These are phyloP conservation scores for Hypocryptadius cinnamomeus DNA, from an alignment of 2,113 vertebrate genomes.

Conservation along the genomic window DNA sequence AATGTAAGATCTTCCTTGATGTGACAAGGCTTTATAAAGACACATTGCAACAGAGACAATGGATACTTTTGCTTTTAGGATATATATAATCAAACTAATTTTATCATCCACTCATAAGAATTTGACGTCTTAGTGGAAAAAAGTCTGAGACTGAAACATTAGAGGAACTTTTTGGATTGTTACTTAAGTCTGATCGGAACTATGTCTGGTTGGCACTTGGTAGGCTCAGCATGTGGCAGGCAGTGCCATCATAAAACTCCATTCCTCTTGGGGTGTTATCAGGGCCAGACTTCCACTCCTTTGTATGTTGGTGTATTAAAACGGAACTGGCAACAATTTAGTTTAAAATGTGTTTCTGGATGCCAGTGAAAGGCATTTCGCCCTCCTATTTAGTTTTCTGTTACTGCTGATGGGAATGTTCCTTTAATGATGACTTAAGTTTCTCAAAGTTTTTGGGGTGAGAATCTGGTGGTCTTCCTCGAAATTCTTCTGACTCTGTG, in stretches of 20 bases:
- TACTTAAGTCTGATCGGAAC: background rate
- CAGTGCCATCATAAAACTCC: background rate
- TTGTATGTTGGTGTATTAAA: background rate
- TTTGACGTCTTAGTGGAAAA: background rate
- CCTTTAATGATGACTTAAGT: background rate
- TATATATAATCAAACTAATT: background rate
- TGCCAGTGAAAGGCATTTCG: background rate
- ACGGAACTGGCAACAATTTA: accelerated
- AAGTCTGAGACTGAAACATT: background rate
- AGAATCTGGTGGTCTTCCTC: background rate
- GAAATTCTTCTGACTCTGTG: background rate
- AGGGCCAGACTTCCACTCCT: background rate
- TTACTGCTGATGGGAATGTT: background rate
- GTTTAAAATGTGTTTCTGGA: background rate
- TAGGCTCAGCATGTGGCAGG: background rate
- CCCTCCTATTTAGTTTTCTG: background rate
- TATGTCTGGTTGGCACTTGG: background rate
- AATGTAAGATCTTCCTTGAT: background rate
- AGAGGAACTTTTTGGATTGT: background rate
- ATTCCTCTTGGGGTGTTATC: background rate
- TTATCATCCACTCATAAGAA: background rate
- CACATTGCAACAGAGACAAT: background rate
- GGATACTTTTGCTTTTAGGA: background rate
- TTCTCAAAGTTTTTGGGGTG: background rate
- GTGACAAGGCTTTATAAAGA: background rate